Evolutionary conservation across 2,888 invertebrate species (phyloP).

Genomic region (Drosophila cracens): DNA sequence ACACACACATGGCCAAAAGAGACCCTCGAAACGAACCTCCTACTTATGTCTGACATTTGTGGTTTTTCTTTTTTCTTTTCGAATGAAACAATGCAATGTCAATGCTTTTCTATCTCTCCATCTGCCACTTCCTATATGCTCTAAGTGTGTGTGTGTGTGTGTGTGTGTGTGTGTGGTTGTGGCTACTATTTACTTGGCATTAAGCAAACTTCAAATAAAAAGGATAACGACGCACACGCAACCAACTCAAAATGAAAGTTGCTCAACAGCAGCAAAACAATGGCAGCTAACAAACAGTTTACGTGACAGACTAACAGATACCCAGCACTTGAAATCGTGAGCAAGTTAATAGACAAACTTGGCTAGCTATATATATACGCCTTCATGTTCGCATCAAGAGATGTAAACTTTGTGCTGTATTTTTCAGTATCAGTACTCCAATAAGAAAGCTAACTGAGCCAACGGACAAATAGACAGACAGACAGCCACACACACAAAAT

Average conservation of each 20-base stretch:
- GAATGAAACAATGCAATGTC: constrained; percentile 53
- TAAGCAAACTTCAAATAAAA: constrained; percentile 79
- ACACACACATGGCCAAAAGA: not conserved
- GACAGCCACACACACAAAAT: constrained; percentile 39
- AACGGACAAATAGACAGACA: not conserved
- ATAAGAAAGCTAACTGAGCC: constrained; percentile 19
- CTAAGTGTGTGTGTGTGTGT: constrained; percentile 5
- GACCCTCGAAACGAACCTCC: not conserved
- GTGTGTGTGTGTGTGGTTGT: constrained; percentile 12
- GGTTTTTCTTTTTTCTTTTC: constrained; percentile 7
- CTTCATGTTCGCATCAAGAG: not conserved
- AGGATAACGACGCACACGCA: constrained; percentile 81
- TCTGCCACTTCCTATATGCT: constrained; percentile 10
- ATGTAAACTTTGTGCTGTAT: not conserved
- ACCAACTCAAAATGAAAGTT: constrained; percentile 68
- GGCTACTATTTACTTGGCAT: constrained; percentile 77
- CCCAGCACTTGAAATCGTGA: not conserved
- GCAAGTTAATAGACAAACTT: not conserved
- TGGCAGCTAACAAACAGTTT: not conserved
- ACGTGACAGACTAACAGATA: constrained; percentile 5
- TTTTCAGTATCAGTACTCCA: not conserved
- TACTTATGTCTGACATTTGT: constrained; percentile 42
- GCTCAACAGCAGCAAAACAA: constrained; percentile 48
- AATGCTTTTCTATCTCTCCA: constrained; percentile 36
- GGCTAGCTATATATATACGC: not conserved